Conservation (phyloP, 2,797 vertebrate species). For the Pogoniulus pusillus region DNA sequence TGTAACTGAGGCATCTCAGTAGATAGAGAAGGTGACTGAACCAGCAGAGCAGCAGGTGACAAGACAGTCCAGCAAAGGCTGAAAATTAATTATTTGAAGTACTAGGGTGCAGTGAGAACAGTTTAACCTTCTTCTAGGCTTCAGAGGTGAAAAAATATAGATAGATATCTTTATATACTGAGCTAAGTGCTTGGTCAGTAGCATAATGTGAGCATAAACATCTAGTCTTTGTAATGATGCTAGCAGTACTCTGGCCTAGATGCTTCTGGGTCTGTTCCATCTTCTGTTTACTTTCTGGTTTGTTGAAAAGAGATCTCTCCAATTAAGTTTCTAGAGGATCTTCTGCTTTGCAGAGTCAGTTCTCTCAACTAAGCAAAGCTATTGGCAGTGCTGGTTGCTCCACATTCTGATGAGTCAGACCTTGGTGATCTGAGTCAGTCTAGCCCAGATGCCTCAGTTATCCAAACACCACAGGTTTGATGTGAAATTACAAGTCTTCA, state of each 20-base stretch:
- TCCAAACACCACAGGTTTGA: background rate
- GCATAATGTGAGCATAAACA: background rate
- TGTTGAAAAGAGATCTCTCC: background rate
- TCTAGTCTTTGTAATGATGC: background rate
- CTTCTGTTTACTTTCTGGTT: background rate
- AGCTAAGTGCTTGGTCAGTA: background rate
- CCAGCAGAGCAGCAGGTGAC: conserved; percentile 2
- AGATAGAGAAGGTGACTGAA: background rate
- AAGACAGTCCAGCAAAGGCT: background rate
- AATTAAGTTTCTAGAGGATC: background rate
- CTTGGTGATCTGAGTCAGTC: background rate
- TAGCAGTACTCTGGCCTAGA: background rate
- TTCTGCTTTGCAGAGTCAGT: background rate
- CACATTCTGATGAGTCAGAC: background rate
- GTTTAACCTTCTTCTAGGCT: background rate
- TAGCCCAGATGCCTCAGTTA: background rate
- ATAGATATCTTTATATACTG: background rate
- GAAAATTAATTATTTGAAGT: background rate
- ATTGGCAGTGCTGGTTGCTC: background rate
- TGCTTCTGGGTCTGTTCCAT: background rate
- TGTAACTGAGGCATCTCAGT: background rate
- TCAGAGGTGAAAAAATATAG: background rate
- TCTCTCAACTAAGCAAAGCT: background rate
- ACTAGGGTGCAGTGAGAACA: background rate
- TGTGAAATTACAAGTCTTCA: background rate